A percentile compares a stretch with the other conserved stretches of the same genome.
Evolutionary conservation across 2,113 vertebrate genomes (phyloP).

Genomic region (Tenrec ecaudatus): DNA sequence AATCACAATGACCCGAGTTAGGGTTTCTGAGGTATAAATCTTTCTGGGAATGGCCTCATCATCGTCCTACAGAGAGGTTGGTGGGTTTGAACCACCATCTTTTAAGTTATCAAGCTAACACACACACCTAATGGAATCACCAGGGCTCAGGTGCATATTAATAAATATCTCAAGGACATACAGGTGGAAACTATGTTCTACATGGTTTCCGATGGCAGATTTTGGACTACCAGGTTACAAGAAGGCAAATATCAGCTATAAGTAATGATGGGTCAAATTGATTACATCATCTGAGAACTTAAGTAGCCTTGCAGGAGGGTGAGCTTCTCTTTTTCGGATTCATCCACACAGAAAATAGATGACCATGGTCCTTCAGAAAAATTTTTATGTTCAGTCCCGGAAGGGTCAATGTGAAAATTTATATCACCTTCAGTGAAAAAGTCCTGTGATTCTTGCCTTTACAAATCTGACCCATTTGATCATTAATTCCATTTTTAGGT

Average conservation of each 20-base stretch:
- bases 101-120: too few relatives aligned
- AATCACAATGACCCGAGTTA: too few relatives aligned
- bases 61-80: too few relatives aligned
- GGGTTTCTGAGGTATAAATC: too few relatives aligned
- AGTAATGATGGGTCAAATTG: not conserved
- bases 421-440: not conserved
- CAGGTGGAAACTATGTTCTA: not conserved
- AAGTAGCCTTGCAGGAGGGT: too few relatives aligned
- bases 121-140: too few relatives aligned
- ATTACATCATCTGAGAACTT: not conserved
- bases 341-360: not conserved
- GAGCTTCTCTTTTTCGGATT: not conserved
- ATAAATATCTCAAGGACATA: slow-evolving; percentile 1
- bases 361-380: not conserved
- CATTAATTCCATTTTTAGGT: not conserved
- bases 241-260: not conserved
- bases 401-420: not conserved
- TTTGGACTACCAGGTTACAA: not conserved
- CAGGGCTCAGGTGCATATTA: not conserved
- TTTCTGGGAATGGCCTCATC: too few relatives aligned
- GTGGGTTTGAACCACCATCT: too few relatives aligned
- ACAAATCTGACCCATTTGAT: not conserved
- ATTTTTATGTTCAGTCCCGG: not conserved
- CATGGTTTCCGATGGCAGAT: not conserved
- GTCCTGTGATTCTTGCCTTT: not conserved